Percentiles rank a stretch among this genome's conserved stretches.
These are phyloP conservation scores for Melozone crissalis DNA, from an alignment of 2,113 vertebrate species.

Conservation along the genomic window DNA sequence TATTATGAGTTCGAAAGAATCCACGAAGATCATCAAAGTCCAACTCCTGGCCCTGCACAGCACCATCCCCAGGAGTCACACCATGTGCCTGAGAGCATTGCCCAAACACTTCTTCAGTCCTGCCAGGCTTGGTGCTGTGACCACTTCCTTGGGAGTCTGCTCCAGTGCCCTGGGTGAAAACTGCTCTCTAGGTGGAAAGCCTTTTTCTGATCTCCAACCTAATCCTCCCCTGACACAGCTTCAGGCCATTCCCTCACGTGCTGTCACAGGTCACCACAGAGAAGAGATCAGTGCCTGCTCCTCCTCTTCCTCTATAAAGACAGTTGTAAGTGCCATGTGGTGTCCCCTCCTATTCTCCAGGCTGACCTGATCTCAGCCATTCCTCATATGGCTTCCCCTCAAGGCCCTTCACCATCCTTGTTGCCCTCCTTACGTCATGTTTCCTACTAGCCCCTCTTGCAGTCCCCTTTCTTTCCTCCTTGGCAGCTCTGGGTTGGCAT, in stretches of 20 bases:
- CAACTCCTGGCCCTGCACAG: background rate
- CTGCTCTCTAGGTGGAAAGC: background rate
- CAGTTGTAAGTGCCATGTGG: background rate
- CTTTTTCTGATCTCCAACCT: background rate
- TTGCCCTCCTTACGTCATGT: background rate
- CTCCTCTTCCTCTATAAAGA: background rate
- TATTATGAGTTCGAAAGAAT: background rate
- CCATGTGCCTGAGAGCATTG: background rate
- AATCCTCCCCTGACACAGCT: background rate
- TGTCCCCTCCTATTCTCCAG: background rate
- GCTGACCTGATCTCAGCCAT: background rate
- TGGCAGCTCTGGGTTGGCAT: background rate
- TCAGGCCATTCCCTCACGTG: accelerated
- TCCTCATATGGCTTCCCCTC: background rate
- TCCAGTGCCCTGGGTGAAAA: background rate
- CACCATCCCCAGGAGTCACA: background rate
- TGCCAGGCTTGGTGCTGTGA: background rate
- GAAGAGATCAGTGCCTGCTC: background rate
- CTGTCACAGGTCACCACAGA: background rate
- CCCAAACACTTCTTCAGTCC: background rate
- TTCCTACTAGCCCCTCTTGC: background rate
- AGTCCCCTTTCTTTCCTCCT: background rate
- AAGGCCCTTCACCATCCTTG: background rate
- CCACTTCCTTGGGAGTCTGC: background rate
- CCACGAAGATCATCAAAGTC: background rate